phyloP scores from a whole-genome alignment of 2,113 vertebrate genomes.

The Fregata magnificens region DNA sequence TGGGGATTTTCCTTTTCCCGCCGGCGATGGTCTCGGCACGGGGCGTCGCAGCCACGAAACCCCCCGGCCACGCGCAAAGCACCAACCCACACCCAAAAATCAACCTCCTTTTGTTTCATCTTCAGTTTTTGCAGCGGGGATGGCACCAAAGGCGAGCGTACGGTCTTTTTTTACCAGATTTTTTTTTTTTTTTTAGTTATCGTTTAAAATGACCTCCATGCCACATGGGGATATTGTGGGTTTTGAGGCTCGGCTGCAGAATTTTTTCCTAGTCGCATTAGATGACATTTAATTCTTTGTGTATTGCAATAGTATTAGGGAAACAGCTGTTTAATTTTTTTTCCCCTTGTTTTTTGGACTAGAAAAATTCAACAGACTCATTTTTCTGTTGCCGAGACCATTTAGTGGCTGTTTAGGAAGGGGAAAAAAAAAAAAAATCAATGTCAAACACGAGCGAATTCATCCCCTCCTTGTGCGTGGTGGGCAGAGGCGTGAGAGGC shows the following conservation, averaged over 20 bases:
- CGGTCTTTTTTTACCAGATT: fast-evolving
- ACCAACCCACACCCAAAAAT: fast-evolving
- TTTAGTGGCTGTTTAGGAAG: background rate
- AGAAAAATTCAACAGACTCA: background rate
- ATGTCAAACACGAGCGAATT: fast-evolving
- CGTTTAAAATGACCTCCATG: fast-evolving
- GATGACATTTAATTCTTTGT: background rate
- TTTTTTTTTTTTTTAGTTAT: background rate
- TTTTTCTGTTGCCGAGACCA: background rate
- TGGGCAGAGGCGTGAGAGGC: background rate
- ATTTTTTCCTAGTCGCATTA: background rate
- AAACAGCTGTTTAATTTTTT: background rate
- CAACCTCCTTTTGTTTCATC: fast-evolving
- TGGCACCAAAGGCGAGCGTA: fast-evolving
- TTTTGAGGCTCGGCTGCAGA: background rate
- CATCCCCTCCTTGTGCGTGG: fast-evolving
- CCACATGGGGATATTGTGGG: background rate
- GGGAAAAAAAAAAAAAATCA: fast-evolving
- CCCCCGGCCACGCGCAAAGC: fast-evolving
- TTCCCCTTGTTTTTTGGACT: background rate
- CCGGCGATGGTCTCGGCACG: fast-evolving
- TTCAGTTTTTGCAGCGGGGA: fast-evolving
- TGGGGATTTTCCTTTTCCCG: fast-evolving
- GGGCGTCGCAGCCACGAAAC: fast-evolving
- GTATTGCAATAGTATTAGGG: fast-evolving